These are phyloP conservation scores for Zosterops borbonicus DNA, from an alignment of 2,113 vertebrate genomes.

Conservation along the genomic window DNA sequence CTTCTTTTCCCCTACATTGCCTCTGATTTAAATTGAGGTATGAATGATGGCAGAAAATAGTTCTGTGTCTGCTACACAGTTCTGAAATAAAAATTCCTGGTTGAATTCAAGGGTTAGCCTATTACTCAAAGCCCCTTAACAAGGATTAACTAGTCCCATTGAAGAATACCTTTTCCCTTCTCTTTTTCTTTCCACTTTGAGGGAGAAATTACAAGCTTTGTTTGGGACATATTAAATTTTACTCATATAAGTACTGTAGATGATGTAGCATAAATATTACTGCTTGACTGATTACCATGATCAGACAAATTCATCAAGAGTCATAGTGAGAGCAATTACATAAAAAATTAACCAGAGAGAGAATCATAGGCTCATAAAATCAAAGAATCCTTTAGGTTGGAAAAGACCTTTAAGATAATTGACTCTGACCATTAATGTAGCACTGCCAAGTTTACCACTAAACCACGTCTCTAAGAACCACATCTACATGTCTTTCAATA, in stretches of 20 bases:
- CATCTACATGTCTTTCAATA: background rate
- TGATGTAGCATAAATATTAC: background rate
- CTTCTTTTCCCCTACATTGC: background rate
- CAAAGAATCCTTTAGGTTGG: background rate
- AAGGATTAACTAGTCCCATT: background rate
- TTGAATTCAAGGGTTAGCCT: background rate
- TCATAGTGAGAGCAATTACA: background rate
- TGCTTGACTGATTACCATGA: background rate
- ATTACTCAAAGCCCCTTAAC: background rate
- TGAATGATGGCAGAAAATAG: background rate
- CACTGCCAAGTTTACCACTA: background rate
- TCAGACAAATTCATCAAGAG: background rate
- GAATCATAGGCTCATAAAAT: background rate
- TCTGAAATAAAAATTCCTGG: background rate
- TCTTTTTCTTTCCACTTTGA: background rate
- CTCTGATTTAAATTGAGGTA: background rate
- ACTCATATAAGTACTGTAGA: background rate
- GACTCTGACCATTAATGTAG: background rate
- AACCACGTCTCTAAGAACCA: background rate
- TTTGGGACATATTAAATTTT: background rate
- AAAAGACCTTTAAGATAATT: background rate
- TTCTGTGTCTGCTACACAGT: background rate
- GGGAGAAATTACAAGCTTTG: background rate
- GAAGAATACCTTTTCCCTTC: background rate
- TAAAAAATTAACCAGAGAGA: background rate